Evolutionary conservation across 1,140 invertebrate genomes (phyloP), one percentile per base, ranked within the genome.

Genomic region (Neotoxoptera formosana): DNA sequence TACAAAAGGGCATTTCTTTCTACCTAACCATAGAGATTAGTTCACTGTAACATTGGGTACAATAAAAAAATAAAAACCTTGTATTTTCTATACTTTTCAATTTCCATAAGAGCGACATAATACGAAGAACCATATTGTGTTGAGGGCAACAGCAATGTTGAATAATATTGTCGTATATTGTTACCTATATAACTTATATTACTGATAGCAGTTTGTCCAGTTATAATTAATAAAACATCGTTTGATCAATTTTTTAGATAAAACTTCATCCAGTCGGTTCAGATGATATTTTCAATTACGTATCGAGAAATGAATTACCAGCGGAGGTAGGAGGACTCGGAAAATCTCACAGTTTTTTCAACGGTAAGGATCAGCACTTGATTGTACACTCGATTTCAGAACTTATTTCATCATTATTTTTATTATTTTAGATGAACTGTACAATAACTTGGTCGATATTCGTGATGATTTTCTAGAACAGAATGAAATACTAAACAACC

Each of bases 401-500:
- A 30, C 3, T 48, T 21, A 23, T 36, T 25, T 56, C 9, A 90
- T 60, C 8, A 20, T 23, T 83, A 48, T 51, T 36, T 23, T 83
- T 36, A 48, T 93, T 47, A 53, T 56, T 56, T 56, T 86, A 93
- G 91, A 93, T 21, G 48, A 93, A 53, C n/a, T 93, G 4, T 93
- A 86, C 76, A 93, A 86, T 17, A 30, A 93, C 7, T 36, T 93
- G 30, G 8, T 20, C 30, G 41, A 53, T 8, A 17, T 34, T 9
- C 45, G 47, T 21, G 81, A 93, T 86, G 9, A 30, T 30, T 93
- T 56, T 30, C 9, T 53, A 4, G 76, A 93, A 20, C 45, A 84
- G 7, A 93, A 84, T 34, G 91, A 84, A 84, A 7, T 53, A 53
- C 41, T 93, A 8, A 48, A 45, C 25, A 86, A 86, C 14, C 81